These are phyloP conservation scores for Aptenodytes patagonicus DNA, from an alignment of 2,113 vertebrate genomes.

Conservation along the genomic window DNA sequence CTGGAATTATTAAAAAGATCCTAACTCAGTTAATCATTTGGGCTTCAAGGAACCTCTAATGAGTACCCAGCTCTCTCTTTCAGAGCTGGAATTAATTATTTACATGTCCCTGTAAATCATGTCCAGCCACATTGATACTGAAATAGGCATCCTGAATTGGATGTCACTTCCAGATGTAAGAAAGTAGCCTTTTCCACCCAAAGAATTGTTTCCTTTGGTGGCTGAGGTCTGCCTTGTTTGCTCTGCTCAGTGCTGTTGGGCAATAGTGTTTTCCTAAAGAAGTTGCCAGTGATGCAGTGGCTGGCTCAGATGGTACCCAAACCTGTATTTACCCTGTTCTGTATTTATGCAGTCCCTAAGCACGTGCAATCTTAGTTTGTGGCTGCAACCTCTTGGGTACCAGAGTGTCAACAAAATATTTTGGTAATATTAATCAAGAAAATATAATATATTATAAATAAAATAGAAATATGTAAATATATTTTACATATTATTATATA, in stretches of 20 bases:
- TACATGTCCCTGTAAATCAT: not conserved
- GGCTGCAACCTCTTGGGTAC: not conserved
- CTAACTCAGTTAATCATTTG: not conserved
- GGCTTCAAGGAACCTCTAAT: slow-evolving; percentile 18
- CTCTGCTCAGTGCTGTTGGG: not conserved
- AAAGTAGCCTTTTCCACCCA: not conserved
- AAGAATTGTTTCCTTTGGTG: not conserved
- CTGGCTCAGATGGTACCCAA: not conserved
- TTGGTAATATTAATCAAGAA: not conserved
- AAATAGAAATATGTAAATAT: not conserved
- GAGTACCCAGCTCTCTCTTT: not conserved
- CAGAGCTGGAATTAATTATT: slow-evolving; percentile 37
- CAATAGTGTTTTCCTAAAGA: not conserved
- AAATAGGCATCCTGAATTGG: not conserved
- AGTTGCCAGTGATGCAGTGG: not conserved
- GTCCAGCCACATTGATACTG: not conserved
- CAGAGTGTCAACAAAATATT: not conserved
- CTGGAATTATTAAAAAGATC: slow-evolving; percentile 38
- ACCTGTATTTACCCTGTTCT: not conserved
- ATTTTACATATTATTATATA: not conserved
- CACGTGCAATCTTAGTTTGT: not conserved
- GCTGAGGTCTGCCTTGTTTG: not conserved
- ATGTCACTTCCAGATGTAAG: not conserved
- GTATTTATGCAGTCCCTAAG: not conserved
- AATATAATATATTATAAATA: not conserved